Base-by-base conservation (phyloP, 2,888 invertebrate species). In the Piscicola geometra region DNA sequence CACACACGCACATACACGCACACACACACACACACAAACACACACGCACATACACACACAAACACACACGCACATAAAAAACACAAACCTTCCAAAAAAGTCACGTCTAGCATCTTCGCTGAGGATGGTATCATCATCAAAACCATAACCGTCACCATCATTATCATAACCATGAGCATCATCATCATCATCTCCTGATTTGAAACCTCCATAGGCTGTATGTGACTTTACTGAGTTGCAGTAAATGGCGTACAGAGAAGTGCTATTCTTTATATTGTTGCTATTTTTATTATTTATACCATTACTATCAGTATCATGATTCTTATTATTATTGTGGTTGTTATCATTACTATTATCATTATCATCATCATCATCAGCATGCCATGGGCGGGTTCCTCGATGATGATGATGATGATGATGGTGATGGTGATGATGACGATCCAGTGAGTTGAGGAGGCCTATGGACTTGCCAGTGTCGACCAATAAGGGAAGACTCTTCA, bases 371-470 rank as follows among this genome's bases (percentile, higher is more conserved):
- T 41, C 15, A 41, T 41, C n/a, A n/a, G 41, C 15, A 9, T 41
- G 15, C 15, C 41, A 41, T 5, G 5, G 41, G 41, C 41, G 41
- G n/a, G n/a, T n/a, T n/a, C n/a, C n/a, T n/a, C n/a, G 68, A 68
- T 68, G 68, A n/a, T 68, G 68, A 30, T 68, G 68, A 68, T 68
- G 68, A 68, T 68, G 68, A 68, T 68, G 68, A 33, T 68, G 68
- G 35, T 68, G 68, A 68, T 68, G 68, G 35, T 68, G 68, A 68
- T 68, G 41, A 41, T 41, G 41, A 15, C 15, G 41, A 41, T 41
- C 41, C 5, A 41, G 41, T 3, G 60, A 56, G n/a, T 25, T 25
- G 5, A 56, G 9, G n/a, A 56, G 25, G 5, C 60, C 60, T 3
- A 56, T 25, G 25, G 12, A 56, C 60, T 56, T 56, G 25, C 12